Conservation (phyloP, 1,140 invertebrate species). For the Phenacoccus solenopsis region DNA sequence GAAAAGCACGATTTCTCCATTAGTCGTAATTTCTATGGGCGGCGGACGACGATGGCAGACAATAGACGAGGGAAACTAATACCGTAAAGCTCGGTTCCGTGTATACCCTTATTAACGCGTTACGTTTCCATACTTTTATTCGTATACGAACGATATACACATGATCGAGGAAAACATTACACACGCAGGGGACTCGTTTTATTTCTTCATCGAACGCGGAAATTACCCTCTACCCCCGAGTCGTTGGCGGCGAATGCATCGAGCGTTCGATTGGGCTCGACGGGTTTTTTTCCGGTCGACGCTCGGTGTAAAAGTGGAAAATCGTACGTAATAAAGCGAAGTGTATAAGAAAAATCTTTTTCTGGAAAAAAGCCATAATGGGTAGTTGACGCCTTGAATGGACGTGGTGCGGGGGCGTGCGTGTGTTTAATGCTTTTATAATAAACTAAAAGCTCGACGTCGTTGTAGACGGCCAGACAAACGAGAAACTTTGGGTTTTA, state of each 20-base stretch:
- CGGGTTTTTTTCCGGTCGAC: background rate
- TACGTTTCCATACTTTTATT: background rate
- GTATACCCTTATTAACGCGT: background rate
- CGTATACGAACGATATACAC: background rate
- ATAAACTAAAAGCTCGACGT: background rate
- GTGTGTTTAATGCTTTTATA: background rate
- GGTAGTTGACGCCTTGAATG: background rate
- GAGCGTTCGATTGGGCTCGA: background rate
- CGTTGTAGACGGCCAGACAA: too few relatives aligned
- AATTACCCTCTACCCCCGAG: too few relatives aligned
- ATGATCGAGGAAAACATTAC: background rate
- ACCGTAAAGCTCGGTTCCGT: too few relatives aligned
- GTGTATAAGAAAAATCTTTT: slow-evolving; percentile 3
- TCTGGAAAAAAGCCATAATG: slow-evolving; percentile 1
- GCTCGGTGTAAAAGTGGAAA: background rate
- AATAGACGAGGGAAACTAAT: too few relatives aligned
- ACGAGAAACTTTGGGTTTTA: too few relatives aligned
- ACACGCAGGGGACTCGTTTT: background rate
- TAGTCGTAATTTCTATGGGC: too few relatives aligned
- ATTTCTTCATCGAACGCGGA: background rate
- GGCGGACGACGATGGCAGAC: too few relatives aligned
- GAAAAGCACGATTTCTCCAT: too few relatives aligned
- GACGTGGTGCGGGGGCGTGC: too few relatives aligned
- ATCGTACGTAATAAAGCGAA: background rate
- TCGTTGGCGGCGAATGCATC: background rate